A percentile compares a stretch with the other conserved stretches of the same genome.
Evolutionary conservation across 1,140 invertebrate genomes (phyloP).

Genomic region (Cyphomyrmex costatus): DNA sequence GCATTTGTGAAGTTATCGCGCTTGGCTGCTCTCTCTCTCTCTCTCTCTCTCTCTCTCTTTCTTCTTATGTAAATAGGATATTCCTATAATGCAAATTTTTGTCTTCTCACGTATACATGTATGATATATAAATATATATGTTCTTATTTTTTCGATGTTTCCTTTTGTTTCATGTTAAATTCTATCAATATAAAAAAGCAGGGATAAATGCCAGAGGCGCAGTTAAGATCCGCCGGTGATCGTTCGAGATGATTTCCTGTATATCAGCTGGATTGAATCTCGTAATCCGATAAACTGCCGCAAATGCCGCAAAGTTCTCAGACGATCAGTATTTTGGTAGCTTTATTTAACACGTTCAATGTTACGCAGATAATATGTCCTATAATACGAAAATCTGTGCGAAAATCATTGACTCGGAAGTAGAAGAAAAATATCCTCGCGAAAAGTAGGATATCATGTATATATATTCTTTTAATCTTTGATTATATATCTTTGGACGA

Average conservation of each 20-base stretch:
- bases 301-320: constrained; percentile 3
- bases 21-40: neutral
- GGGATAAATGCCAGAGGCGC: neutral
- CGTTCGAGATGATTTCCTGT: constrained; percentile 26
- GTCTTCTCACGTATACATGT: neutral
- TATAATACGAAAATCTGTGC: neutral
- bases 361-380: neutral
- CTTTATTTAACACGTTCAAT: constrained; percentile 12
- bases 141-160: neutral
- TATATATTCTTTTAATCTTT: constrained; percentile 34
- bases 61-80: neutral
- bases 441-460: neutral
- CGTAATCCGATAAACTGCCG: constrained; percentile 34
- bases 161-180: constrained; percentile 1
- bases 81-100: constrained; percentile 26
- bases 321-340: constrained; percentile 34
- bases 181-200: neutral
- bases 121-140: too few species aligned
- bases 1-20: constrained; percentile 47
- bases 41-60: neutral
- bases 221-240: constrained; percentile 9
- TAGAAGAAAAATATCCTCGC: neutral
- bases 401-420: constrained; percentile 14
- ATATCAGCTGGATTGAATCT: constrained; percentile 15
- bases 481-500: neutral